Conservation (phyloP, 2,113 vertebrate genomes). For the Thunnus maccoyii region DNA sequence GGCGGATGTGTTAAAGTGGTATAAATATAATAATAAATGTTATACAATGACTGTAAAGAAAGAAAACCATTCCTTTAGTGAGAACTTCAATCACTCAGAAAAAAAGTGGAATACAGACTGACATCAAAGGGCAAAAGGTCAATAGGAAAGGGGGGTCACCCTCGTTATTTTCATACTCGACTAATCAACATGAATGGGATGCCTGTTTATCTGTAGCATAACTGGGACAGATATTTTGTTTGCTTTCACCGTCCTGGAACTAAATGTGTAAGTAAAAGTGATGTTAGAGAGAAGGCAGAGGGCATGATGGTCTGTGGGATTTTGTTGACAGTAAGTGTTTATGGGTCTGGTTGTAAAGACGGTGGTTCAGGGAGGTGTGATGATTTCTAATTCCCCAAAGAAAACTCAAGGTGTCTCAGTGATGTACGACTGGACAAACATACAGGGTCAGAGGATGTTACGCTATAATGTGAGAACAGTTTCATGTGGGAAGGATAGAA, state of each 20-base stretch:
- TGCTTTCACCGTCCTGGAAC: conserved; percentile 11
- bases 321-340: conserved; percentile 30
- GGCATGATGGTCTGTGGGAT: not conserved
- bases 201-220: conserved; percentile 59
- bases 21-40: not conserved
- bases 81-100: conserved; percentile 33
- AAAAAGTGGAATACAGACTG: conserved; percentile 1
- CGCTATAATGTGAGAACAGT: conserved; percentile 7
- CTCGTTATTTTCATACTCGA: conserved; percentile 86
- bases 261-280: conserved; percentile 20
- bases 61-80: not conserved
- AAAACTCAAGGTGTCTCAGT: conserved; percentile 44
- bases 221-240: conserved; percentile 18
- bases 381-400: conserved; percentile 54
- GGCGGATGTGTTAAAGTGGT: not conserved
- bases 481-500: conserved; percentile 17
- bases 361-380: conserved; percentile 21
- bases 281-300: not conserved
- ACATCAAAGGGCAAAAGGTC: conserved; percentile 49
- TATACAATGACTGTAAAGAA: not conserved
- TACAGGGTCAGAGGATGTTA: conserved; percentile 30
- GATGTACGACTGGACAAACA: conserved; percentile 46
- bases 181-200: conserved; percentile 71
- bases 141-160: conserved; percentile 37
- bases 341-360: conserved; percentile 34